Evolutionary conservation across 2,888 invertebrate genomes (phyloP).

Genomic region (Campaea margaritaria): DNA sequence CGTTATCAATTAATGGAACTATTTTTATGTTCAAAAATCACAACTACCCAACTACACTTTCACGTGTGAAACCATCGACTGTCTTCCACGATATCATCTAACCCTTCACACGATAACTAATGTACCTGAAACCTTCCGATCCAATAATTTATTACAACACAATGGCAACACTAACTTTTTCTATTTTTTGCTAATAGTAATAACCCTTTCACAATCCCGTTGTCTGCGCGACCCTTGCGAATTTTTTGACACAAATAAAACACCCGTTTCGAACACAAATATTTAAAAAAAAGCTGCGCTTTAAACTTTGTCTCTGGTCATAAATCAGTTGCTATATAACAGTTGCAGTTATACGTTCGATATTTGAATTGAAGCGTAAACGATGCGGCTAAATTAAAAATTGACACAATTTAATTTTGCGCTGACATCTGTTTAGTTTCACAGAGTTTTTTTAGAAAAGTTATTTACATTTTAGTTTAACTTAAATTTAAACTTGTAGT

Average conservation of each 20-base stretch:
- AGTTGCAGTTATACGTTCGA: conserved; percentile 69
- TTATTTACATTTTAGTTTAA: too few species aligned
- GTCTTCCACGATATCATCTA: conserved; percentile 71
- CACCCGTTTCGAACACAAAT: conserved; percentile 82
- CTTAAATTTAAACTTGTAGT: too few species aligned
- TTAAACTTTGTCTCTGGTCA: conserved; percentile 77
- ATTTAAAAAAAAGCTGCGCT: conserved; percentile 70
- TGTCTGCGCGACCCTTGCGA: conserved; percentile 80
- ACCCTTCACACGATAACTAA: conserved; percentile 81
- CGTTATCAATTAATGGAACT: not conserved
- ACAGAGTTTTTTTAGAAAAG: too few species aligned
- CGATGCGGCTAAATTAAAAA: conserved; percentile 50
- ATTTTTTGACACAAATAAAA: conserved; percentile 82
- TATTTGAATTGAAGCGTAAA: conserved; percentile 77
- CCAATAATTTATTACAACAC: conserved; percentile 84
- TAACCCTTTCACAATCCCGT: conserved; percentile 75
- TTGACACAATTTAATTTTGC: too few species aligned
- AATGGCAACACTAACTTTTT: conserved; percentile 77
- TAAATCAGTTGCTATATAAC: conserved; percentile 80
- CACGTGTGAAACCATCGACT: conserved; percentile 78
- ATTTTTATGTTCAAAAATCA: conserved; percentile 25
- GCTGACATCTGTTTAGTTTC: too few species aligned
- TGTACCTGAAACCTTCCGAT: conserved; percentile 84
- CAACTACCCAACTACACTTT: conserved; percentile 72
- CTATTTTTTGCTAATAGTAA: conserved; percentile 68